A percentile compares a stretch with the other conserved stretches of the same genome.
Evolutionary conservation across 1,140 invertebrate species (phyloP).

Genomic region (Scaptodrosophila lebanonensis): DNA sequence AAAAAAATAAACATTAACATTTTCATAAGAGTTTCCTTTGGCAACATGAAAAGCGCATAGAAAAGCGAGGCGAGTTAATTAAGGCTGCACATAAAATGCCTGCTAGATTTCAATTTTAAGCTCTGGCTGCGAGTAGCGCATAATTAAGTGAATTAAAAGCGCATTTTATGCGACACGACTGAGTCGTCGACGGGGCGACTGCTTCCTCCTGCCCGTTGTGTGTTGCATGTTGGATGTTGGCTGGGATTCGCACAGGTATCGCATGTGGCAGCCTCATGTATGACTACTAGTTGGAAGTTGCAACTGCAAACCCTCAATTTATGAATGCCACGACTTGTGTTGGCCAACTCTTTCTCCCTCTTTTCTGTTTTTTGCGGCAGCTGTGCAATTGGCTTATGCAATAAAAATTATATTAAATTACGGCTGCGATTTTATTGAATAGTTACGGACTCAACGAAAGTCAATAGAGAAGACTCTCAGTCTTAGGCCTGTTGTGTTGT

Average conservation of each 20-base stretch:
- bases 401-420: slow-evolving; percentile 76
- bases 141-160: slow-evolving; percentile 73
- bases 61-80: slow-evolving; percentile 55
- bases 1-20: slow-evolving; percentile 68
- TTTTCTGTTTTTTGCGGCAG: neutral
- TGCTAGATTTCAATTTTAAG: slow-evolving; percentile 64
- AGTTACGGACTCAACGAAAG: slow-evolving; percentile 57
- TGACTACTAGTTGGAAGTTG: no score
- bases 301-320: slow-evolving; percentile 43
- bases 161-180: slow-evolving; percentile 66
- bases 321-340: slow-evolving; percentile 61
- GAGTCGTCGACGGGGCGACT: slow-evolving; percentile 15
- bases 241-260: slow-evolving; percentile 66
- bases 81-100: slow-evolving; percentile 64
- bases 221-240: slow-evolving; percentile 7
- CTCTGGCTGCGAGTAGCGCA: slow-evolving; percentile 43
- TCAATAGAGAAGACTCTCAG: slow-evolving; percentile 26
- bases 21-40: slow-evolving; percentile 72
- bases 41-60: slow-evolving; percentile 39
- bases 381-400: slow-evolving; percentile 45
- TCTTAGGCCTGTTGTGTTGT: no score
- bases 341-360: slow-evolving; percentile 15
- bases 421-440: slow-evolving; percentile 68
- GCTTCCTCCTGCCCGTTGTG: neutral
- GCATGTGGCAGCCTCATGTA: slow-evolving; percentile 64